Percentiles rank a stretch among this genome's conserved stretches.
phyloP scores from a whole-genome alignment of 2,113 vertebrate genomes.

The Perccottus glenii region DNA sequence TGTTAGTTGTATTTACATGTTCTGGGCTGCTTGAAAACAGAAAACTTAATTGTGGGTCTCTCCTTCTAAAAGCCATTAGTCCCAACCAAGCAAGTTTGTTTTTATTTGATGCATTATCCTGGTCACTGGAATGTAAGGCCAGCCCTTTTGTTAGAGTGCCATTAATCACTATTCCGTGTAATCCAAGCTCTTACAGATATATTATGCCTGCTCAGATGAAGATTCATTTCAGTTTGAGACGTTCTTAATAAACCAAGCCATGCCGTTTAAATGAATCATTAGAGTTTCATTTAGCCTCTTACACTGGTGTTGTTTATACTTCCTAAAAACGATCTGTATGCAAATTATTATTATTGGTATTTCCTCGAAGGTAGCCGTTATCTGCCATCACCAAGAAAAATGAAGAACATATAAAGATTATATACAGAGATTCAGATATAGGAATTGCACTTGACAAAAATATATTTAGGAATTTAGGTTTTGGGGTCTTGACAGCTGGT shows the following conservation, averaged over 20 bases:
- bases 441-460: too few relatives aligned
- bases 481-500: too few relatives aligned
- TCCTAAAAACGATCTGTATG: background rate
- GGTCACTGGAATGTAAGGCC: slow-evolving; percentile 30
- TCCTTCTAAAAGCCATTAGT: slow-evolving; percentile 25
- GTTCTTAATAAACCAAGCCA: slow-evolving; percentile 11
- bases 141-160: slow-evolving; percentile 24
- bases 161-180: slow-evolving; percentile 40
- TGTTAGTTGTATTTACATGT: slow-evolving; percentile 28
- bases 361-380: background rate
- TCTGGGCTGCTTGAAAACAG: slow-evolving; percentile 6
- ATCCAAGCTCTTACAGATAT: slow-evolving; percentile 26
- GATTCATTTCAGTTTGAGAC: slow-evolving; percentile 12
- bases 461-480: too few relatives aligned
- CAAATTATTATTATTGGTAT: background rate
- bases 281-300: background rate
- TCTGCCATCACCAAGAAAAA: background rate
- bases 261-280: slow-evolving; percentile 4
- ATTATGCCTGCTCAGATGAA: background rate
- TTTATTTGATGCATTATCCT: slow-evolving; percentile 29
- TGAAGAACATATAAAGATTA: background rate
- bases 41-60: slow-evolving; percentile 20
- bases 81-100: background rate
- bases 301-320: background rate
- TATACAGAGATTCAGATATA: too few relatives aligned